Base-by-base conservation (phyloP, 30 jellyfish, hydroid and myxozoan species). In the Rhopilema esculentum region DNA sequence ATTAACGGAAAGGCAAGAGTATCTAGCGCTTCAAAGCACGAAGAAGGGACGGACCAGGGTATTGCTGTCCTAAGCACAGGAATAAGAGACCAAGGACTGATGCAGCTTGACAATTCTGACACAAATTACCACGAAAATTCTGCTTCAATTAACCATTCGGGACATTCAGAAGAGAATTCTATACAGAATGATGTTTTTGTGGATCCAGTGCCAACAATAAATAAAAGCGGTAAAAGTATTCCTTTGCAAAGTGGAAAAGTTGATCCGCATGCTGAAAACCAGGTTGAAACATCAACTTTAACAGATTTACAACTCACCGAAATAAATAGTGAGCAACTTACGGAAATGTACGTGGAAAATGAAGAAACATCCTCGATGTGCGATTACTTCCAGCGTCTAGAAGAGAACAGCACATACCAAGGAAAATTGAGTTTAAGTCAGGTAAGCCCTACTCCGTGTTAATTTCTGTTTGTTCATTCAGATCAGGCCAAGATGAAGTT, bases 1-100 rank as follows among this genome's bases (percentile, higher is more conserved):
- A 88, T 85, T 4, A 85, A 85, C 27, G 88, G 94, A 17, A 66
- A 72, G 20, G 28, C 88, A 66, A 74, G 70, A 30, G 29, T 29
- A 18, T 63, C 94, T 6, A 48, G 67, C 4, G 40, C 80, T 4
- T 79, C 70, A 19, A 78, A 79, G 1, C 80, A 66, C 16, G 27
- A 64, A 16, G 73, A 64, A 31, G 30, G 12, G 9, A 40, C 6
- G 6, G 12, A 12, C 57, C 57, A 12, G 12, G 57, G 12, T 40
- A 12, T 6, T 40, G 57, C 57, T 2, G 57, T 40, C 57, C 9
- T 2, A 12, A 12, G 12, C 12, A 6, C 57, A 40, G 57, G 57
- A 12, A 40, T 40, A 40, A 2, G 6, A 40, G 12, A 40, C 6
- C 9, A 40, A 40, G 57, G 57, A 40, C 6, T 12, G 57, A 40